These are phyloP conservation scores for Hedychridium roseum DNA, from an alignment of 2,888 invertebrate genomes.

Conservation along the genomic window DNA sequence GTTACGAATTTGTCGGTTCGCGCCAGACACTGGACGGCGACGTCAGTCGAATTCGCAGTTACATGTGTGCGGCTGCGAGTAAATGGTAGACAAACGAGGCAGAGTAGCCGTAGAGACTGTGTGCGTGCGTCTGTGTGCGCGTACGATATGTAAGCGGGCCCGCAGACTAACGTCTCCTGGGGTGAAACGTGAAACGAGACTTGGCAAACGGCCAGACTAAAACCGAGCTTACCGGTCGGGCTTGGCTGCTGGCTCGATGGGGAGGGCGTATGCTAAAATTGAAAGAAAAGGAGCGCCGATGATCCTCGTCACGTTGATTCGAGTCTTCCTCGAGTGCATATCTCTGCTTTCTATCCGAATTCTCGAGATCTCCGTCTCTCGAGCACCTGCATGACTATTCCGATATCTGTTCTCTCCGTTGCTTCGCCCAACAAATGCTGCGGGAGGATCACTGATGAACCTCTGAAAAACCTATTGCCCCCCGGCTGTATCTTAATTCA, in stretches of 20 bases:
- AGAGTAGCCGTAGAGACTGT: no score
- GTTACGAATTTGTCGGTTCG: slow-evolving; percentile 22
- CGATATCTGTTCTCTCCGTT: no score
- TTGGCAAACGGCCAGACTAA: slow-evolving; percentile 48
- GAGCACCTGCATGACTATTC: no score
- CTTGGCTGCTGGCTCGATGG: slow-evolving; percentile 30
- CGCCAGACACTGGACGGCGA: not conserved
- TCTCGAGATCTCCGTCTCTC: slow-evolving; percentile 40
- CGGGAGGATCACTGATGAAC: no score
- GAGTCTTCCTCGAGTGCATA: slow-evolving; percentile 31
- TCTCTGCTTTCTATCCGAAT: slow-evolving; percentile 36
- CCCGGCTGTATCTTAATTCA: no score
- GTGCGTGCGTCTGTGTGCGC: slow-evolving; percentile 16
- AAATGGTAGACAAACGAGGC: no score
- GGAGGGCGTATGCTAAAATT: slow-evolving; percentile 48
- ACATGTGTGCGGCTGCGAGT: not conserved
- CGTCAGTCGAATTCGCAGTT: not conserved
- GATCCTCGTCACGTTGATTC: slow-evolving; percentile 38
- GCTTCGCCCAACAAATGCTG: no score
- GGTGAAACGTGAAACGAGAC: slow-evolving; percentile 19
- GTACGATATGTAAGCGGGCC: slow-evolving; percentile 21
- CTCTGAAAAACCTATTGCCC: no score
- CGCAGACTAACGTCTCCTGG: slow-evolving; percentile 18
- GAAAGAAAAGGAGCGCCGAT: slow-evolving; percentile 43
- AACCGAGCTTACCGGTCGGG: slow-evolving; percentile 35